Evolutionary conservation across 1,140 invertebrate genomes (phyloP).

Genomic region (Cydia fagiglandana): DNA sequence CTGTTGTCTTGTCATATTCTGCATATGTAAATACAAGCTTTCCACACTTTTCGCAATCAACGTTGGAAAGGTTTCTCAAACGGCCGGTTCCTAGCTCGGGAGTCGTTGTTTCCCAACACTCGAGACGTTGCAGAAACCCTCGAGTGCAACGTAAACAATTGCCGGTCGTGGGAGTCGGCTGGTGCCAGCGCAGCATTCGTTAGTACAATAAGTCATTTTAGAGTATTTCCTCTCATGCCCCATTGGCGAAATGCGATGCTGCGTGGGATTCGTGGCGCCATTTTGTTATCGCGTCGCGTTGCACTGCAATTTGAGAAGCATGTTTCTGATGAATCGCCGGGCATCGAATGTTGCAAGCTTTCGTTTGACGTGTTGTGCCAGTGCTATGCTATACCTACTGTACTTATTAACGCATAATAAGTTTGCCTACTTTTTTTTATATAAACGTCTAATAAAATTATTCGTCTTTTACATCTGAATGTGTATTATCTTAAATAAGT

Average conservation of each 20-base stretch:
- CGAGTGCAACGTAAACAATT: conserved; percentile 72
- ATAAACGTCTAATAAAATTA: too few species aligned
- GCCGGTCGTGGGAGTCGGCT: conserved; percentile 64
- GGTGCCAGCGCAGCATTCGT: conserved; percentile 51
- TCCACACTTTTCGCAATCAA: conserved; percentile 73
- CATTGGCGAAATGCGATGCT: conserved; percentile 61
- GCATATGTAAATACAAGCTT: conserved; percentile 59
- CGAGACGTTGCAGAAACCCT: conserved; percentile 71
- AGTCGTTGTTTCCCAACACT: conserved; percentile 63
- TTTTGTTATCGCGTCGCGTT: conserved; percentile 43
- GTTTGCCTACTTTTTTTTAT: too few species aligned
- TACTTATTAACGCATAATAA: background rate
- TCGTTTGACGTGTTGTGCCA: background rate
- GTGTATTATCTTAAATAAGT: too few species aligned
- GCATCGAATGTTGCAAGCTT: conserved; percentile 8
- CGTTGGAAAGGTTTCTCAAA: conserved; percentile 70
- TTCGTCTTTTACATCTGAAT: too few species aligned
- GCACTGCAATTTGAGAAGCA: conserved; percentile 38
- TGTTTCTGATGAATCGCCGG: conserved; percentile 18
- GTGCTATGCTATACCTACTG: background rate
- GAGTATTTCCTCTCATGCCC: conserved; percentile 63
- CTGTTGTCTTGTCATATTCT: conserved; percentile 38
- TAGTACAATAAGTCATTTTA: conserved; percentile 60
- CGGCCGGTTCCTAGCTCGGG: conserved; percentile 65
- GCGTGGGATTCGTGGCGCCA: conserved; percentile 45